A percentile compares a stretch with the other conserved stretches of the same genome.
Evolutionary conservation across 2,888 invertebrate species (phyloP).

Genomic region (Crioceris asparagi): DNA sequence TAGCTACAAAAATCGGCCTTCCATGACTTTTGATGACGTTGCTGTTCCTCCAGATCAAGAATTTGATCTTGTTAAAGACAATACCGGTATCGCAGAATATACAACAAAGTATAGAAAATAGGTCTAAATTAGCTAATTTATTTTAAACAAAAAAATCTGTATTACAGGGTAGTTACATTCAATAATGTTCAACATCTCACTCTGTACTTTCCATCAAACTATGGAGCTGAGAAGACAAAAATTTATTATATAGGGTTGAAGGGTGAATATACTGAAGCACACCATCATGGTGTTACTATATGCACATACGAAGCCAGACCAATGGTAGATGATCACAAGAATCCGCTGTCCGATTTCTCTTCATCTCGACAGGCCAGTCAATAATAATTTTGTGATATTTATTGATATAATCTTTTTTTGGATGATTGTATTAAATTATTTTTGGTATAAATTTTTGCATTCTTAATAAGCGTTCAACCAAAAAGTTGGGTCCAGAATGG

Average conservation of each 20-base stretch:
- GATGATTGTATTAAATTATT: too few species aligned
- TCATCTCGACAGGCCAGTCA: neutral
- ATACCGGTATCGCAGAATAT: conserved; percentile 75
- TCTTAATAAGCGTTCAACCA: too few species aligned
- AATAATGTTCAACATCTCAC: conserved; percentile 80
- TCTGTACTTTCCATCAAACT: conserved; percentile 83
- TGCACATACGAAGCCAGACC: conserved; percentile 83
- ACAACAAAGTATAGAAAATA: conserved; percentile 62
- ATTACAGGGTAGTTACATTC: conserved; percentile 81
- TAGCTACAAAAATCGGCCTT: conserved; percentile 86
- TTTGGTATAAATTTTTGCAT: too few species aligned
- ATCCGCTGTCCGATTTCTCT: conserved; percentile 45
- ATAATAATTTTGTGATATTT: too few species aligned
- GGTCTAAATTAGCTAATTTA: conserved; percentile 1
- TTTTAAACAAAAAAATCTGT: conserved; percentile 11
- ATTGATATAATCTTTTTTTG: too few species aligned
- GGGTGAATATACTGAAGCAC: conserved; percentile 82
- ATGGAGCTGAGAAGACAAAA: conserved; percentile 72
- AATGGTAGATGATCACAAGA: conserved; percentile 76
- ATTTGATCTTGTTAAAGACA: conserved; percentile 75
- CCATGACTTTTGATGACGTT: conserved; percentile 91
- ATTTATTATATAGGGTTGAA: conserved; percentile 91
- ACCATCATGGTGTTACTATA: conserved; percentile 82
- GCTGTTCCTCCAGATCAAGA: conserved; percentile 69
- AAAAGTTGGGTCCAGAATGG: too few species aligned